Conservation (phyloP, 2,888 invertebrate species). For the Blera fallax region DNA sequence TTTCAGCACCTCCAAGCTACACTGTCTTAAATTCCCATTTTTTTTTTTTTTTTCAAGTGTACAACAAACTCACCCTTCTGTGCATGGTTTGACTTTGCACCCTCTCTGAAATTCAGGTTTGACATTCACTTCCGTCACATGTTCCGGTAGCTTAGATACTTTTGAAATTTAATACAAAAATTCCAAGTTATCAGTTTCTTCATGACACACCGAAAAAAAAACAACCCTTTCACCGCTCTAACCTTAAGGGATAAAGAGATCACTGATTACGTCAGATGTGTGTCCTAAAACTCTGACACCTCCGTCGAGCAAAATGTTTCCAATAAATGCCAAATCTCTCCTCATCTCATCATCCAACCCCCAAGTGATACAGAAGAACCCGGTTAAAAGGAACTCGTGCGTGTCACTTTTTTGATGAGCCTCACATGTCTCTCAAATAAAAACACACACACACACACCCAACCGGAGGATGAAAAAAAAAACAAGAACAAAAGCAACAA, state of each 20-base stretch:
- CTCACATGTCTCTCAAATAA: slow-evolving; percentile 7
- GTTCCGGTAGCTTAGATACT: neutral
- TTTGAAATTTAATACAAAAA: neutral
- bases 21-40: neutral
- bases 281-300: slow-evolving; percentile 10
- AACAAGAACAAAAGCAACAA: neutral
- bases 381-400: slow-evolving; percentile 39
- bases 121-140: slow-evolving; percentile 17
- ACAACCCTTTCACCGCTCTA: neutral
- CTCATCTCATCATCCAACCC: no score
- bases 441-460: neutral
- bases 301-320: neutral
- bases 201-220: neutral
- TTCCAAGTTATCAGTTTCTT: neutral
- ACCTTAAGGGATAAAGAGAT: neutral
- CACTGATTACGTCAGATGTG: slow-evolving; percentile 21
- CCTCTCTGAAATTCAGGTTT: neutral
- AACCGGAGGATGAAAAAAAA: neutral
- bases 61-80: neutral
- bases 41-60: neutral
- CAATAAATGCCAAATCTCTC: slow-evolving; percentile 5
- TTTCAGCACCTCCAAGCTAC: neutral
- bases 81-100: no score
- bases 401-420: slow-evolving; percentile 28
- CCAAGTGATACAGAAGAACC: neutral